Evolutionary conservation across 2,797 vertebrate species (phyloP).

Genomic region (Macropodus opercularis): DNA sequence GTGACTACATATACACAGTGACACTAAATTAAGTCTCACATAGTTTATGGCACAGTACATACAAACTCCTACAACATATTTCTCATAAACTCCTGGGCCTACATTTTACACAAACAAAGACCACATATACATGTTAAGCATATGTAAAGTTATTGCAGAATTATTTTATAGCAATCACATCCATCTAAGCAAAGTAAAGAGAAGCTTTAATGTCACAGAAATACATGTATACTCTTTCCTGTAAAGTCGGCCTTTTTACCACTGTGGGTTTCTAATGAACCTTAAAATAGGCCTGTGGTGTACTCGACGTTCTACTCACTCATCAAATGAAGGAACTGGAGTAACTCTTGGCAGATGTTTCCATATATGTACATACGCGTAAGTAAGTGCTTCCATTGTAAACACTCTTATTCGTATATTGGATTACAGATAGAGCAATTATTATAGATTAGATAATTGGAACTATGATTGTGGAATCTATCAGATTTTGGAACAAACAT

Average conservation of each 20-base stretch:
- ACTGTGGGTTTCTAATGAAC: conserved; percentile 50
- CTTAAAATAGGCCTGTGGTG: conserved; percentile 53
- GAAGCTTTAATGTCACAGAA: conserved; percentile 13
- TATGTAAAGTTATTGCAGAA: conserved; percentile 52
- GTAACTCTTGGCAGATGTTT: conserved; percentile 65
- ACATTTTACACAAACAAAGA: too few species aligned
- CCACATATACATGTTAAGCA: conserved; percentile 56
- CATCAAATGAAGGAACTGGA: conserved; percentile 44
- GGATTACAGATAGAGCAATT: background rate
- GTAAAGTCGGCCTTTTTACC: conserved; percentile 35
- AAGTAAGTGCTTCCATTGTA: background rate
- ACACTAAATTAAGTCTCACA: background rate
- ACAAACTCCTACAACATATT: too few species aligned
- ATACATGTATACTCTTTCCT: conserved; percentile 21
- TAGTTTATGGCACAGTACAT: background rate
- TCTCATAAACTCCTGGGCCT: too few species aligned
- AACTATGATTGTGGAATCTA: background rate
- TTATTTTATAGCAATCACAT: conserved; percentile 48
- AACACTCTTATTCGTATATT: background rate
- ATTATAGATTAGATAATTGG: background rate
- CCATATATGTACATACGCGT: conserved; percentile 9
- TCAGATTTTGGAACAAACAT: background rate
- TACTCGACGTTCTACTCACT: conserved; percentile 32
- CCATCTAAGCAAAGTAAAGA: conserved; percentile 43
- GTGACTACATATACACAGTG: background rate